Evolutionary conservation across 2,888 invertebrate genomes (phyloP), one percentile per base, ranked within the genome.

Genomic region (Herminia tarsipennalis): DNA sequence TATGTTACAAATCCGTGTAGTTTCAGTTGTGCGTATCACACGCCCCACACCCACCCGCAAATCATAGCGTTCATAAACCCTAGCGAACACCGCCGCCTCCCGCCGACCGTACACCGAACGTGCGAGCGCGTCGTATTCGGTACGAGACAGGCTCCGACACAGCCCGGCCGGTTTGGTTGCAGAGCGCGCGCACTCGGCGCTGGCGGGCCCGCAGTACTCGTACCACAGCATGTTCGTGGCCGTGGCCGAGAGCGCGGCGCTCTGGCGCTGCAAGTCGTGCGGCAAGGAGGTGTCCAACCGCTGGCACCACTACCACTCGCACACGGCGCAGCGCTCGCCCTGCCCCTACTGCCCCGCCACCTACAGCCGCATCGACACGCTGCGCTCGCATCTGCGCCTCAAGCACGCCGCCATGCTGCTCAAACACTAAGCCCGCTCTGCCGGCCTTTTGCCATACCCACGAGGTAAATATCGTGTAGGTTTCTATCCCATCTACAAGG

Each of bases 301-400:
- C 88, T 96, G 96, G 96, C 96, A 96, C 86, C 96, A 96, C 91
- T 96, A 94, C 92, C 96, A 96, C 88, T 95, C 95, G 71, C 96
- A 96, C 89, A 95, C 95, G 52, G 94, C 95, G 62, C 95, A 95
- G 86, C 93, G 96, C 71, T 95, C 95, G 66, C 93, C 94, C 75
- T 97, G 97, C 88, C 96, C 96, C 54, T 95, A 95, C 88, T 97
- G 97, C 92, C 95, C 95, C 61, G 95, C 96, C 73, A 95, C 96
- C 53, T 97, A 97, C 92, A 96, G 96, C 92, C 94, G 97, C 83
- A 96, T 96, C 84, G 97, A 97, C 91, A 96, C 97, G 36, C 92
- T 97, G 78, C 94, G 96, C 78, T 94, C 95, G 39, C 97, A 97
- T 81, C 93, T 96, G 85, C 94, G 95, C 64, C 93, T 94, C 77